Percentiles rank a stretch among this genome's conserved stretches.
Evolutionary conservation across 2,113 vertebrate genomes (phyloP).

Genomic region (Hippolais icterina): DNA sequence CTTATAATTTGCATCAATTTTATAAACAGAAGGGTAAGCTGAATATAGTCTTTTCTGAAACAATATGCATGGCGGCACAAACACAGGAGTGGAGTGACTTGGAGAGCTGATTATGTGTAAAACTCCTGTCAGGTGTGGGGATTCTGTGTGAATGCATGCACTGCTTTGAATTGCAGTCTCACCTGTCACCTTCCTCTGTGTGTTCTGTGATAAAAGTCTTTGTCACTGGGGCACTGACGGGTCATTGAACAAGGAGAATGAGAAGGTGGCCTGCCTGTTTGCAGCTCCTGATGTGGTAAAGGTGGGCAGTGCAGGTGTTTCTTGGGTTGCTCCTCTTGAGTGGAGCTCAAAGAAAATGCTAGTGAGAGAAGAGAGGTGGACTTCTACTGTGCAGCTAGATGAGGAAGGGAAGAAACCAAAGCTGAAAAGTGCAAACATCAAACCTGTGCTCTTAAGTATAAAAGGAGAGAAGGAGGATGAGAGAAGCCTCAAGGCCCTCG

Average conservation of each 20-base stretch:
- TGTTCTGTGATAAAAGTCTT: neutral
- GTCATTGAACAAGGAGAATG: neutral
- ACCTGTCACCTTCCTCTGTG: neutral
- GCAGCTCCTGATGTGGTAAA: neutral
- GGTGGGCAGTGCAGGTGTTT: neutral
- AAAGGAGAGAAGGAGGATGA: neutral
- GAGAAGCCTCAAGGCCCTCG: neutral
- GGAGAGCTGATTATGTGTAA: neutral
- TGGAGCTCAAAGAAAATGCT: neutral
- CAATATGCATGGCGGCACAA: fast-evolving
- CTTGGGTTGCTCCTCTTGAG: neutral
- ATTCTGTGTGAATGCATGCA: too few relatives aligned
- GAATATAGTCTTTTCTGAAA: neutral
- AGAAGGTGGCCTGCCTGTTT: neutral
- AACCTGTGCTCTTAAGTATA: neutral
- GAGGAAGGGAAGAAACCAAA: neutral
- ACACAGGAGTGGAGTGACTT: neutral
- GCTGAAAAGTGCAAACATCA: neutral
- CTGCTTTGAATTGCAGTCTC: neutral
- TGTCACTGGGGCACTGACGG: fast-evolving
- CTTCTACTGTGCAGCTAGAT: neutral
- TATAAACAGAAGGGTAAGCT: neutral
- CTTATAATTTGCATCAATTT: neutral
- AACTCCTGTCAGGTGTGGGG: too few relatives aligned
- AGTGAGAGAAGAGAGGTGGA: neutral